Conservation (phyloP, 2,888 invertebrate species). For the Ormyrus rosae region DNA sequence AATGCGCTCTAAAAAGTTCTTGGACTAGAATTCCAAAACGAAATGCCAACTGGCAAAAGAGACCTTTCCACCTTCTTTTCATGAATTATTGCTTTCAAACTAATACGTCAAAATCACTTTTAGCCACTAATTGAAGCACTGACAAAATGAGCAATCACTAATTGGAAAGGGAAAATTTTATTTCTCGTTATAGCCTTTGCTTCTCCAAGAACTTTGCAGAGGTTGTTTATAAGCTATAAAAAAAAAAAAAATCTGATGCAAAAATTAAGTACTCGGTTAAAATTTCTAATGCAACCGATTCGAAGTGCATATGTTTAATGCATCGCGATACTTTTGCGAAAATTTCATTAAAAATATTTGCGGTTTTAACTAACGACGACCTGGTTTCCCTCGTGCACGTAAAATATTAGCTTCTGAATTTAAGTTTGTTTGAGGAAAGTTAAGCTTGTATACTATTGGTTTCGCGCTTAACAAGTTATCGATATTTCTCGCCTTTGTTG, state of each 20-base stretch:
- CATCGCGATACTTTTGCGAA: background rate
- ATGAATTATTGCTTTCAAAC: too few species aligned
- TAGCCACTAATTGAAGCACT: too few species aligned
- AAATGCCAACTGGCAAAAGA: too few species aligned
- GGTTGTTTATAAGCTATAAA: too few species aligned
- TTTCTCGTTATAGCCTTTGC: too few species aligned
- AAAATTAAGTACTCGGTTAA: background rate
- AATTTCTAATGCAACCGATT: background rate
- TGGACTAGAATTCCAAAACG: background rate
- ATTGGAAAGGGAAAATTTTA: too few species aligned
- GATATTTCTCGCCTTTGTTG: conserved; percentile 37
- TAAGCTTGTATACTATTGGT: conserved; percentile 26
- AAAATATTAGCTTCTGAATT: conserved; percentile 38
- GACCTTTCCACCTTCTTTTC: too few species aligned
- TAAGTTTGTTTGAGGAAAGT: conserved; percentile 31
- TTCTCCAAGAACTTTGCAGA: too few species aligned
- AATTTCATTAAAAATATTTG: conserved; percentile 13
- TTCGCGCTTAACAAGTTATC: conserved; percentile 42
- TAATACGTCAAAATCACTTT: too few species aligned
- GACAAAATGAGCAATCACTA: too few species aligned
- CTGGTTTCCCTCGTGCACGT: conserved; percentile 24
- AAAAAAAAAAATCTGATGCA: too few species aligned
- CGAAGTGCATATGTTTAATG: too few species aligned
- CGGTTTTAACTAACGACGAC: conserved; percentile 11
- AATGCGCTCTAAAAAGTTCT: background rate